Evolutionary conservation across 2,797 vertebrate species (phyloP).

Genomic region (Sebastolobus altivelis): DNA sequence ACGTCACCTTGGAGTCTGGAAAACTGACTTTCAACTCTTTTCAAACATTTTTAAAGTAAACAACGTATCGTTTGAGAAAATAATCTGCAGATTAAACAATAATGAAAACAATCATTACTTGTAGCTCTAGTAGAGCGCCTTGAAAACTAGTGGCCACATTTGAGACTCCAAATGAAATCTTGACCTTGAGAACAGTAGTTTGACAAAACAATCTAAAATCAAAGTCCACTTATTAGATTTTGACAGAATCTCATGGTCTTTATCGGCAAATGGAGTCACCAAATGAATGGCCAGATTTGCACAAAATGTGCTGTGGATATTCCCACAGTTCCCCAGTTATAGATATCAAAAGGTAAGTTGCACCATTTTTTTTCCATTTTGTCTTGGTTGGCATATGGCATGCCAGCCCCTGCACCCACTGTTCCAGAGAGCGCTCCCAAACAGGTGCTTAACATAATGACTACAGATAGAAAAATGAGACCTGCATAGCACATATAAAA

Average conservation of each 20-base stretch:
- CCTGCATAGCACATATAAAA: not conserved
- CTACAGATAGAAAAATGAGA: not conserved
- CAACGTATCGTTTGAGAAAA: not conserved
- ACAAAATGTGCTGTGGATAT: not conserved
- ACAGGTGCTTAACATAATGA: conserved; percentile 6
- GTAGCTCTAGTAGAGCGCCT: not conserved
- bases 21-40: not conserved
- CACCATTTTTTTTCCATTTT: not conserved
- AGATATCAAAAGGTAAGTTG: not conserved
- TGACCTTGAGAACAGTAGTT: not conserved
- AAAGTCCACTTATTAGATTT: not conserved
- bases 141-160: not conserved
- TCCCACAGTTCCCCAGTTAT: not conserved
- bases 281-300: not conserved
- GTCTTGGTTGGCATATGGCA: not conserved
- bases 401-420: not conserved
- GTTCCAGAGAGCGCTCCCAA: conserved; percentile 9
- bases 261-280: not conserved
- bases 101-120: not conserved
- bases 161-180: not conserved
- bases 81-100: not conserved
- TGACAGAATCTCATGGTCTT: not conserved
- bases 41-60: not conserved
- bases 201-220: not conserved
- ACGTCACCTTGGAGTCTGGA: not conserved